Conservation (phyloP, 2,888 invertebrate genomes). For the Zhengitettix transpicula region DNA sequence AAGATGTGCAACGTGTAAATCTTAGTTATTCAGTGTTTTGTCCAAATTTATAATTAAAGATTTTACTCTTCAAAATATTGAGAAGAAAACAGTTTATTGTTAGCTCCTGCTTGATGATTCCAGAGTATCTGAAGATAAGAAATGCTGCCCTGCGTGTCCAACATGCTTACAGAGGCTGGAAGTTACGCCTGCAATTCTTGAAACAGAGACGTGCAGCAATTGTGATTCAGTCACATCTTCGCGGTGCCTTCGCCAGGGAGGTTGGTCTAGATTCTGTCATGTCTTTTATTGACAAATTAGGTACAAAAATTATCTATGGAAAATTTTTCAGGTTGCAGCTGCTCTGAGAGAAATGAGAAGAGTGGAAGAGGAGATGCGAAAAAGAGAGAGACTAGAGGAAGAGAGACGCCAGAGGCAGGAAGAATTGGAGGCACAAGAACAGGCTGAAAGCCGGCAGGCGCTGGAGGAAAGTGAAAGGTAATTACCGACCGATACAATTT, state of each 20-base stretch:
- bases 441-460: slow-evolving; percentile 32
- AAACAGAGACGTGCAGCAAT: slow-evolving; percentile 66
- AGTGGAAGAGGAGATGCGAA: slow-evolving; percentile 72
- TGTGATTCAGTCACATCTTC: slow-evolving; percentile 68
- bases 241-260: slow-evolving; percentile 82
- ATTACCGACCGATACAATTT: slow-evolving; percentile 9
- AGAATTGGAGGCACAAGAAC: slow-evolving; percentile 22
- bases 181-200: slow-evolving; percentile 62
- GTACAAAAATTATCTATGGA: too few relatives aligned
- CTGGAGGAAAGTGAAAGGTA: slow-evolving; percentile 48
- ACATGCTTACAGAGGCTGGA: slow-evolving; percentile 74
- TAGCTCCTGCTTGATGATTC: not conserved
- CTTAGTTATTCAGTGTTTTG: too few relatives aligned
- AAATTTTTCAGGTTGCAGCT: slow-evolving; percentile 39
- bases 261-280: slow-evolving; percentile 23
- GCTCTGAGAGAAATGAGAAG: slow-evolving; percentile 74
- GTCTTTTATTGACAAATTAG: too few relatives aligned
- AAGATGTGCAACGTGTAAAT: too few relatives aligned
- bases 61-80: too few relatives aligned
- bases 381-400: slow-evolving; percentile 55
- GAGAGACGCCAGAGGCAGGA: slow-evolving; percentile 31
- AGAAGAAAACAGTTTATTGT: too few relatives aligned
- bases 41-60: too few relatives aligned
- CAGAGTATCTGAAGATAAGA: slow-evolving; percentile 46
- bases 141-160: slow-evolving; percentile 59